These are phyloP conservation scores for Phortica magna DNA, from an alignment of 2,888 invertebrate genomes.

Conservation along the genomic window DNA sequence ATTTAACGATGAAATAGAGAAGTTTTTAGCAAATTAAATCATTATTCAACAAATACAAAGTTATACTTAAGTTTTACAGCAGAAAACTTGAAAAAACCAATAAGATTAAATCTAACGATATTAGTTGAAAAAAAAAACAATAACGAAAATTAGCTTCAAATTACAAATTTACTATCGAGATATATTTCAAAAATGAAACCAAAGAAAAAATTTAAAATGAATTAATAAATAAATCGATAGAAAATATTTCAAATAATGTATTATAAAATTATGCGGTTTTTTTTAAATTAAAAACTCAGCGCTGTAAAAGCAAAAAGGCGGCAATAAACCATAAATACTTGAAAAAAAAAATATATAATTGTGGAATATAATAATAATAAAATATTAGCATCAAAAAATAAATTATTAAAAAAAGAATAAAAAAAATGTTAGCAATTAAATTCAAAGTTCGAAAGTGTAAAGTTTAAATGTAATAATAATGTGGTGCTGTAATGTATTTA, in stretches of 20 bases:
- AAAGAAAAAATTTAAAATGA: conserved; percentile 12
- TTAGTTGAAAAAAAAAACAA: conserved; percentile 1
- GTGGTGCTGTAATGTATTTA: conserved; percentile 70
- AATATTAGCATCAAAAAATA: conserved; percentile 15
- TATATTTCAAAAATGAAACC: background rate
- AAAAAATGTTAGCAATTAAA: conserved; percentile 24
- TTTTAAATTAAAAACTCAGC: background rate
- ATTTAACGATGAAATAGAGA: conserved; percentile 13
- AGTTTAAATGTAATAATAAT: conserved; percentile 57
- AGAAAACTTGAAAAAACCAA: conserved; percentile 59
- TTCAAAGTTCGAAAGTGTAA: conserved; percentile 14
- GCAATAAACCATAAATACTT: conserved; percentile 47
- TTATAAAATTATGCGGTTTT: background rate
- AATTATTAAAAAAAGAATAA: conserved; percentile 9
- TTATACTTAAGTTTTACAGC: conserved; percentile 45
- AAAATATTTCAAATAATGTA: conserved; percentile 8
- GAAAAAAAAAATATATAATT: conserved; percentile 49
- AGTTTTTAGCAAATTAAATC: conserved; percentile 45
- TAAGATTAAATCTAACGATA: conserved; percentile 9
- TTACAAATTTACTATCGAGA: background rate
- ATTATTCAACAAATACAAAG: conserved; percentile 25
- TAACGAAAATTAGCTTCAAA: conserved; percentile 11
- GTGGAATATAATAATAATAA: conserved; percentile 58
- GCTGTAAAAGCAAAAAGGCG: conserved; percentile 57
- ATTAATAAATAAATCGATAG: background rate